phyloP scores from a whole-genome alignment of 2,797 vertebrate species.

The Selene dorsalis region DNA sequence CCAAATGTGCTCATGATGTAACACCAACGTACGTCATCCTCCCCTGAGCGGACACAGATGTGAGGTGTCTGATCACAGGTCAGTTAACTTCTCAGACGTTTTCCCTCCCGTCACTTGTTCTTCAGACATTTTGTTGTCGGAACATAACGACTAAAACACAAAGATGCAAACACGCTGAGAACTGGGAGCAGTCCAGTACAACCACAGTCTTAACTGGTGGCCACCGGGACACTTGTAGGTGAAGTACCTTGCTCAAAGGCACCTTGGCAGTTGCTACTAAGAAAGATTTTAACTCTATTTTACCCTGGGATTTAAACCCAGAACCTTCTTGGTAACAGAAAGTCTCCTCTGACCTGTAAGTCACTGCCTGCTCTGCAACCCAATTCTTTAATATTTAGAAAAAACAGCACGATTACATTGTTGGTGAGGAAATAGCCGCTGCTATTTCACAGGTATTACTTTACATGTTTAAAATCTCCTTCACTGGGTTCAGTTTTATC shows the following conservation, averaged over 20 bases:
- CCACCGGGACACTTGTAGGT: constrained; percentile 30
- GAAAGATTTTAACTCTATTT: constrained; percentile 9
- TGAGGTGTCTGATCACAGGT: constrained; percentile 40
- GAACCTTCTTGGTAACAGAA: constrained; percentile 19
- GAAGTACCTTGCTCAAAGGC: constrained; percentile 66
- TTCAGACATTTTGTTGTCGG: too few species aligned
- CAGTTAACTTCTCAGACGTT: constrained; percentile 16
- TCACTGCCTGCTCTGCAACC: constrained; percentile 9
- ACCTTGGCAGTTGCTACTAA: constrained; percentile 66
- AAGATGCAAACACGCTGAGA: constrained; percentile 4
- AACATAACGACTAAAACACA: background rate
- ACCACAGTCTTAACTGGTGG: constrained; percentile 28
- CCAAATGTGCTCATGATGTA: background rate
- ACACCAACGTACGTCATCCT: background rate
- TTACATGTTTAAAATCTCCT: background rate
- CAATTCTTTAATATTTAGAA: background rate
- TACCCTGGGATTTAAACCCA: constrained; percentile 9
- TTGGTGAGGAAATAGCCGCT: background rate
- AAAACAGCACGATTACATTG: background rate
- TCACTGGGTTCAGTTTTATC: background rate
- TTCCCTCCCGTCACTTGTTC: background rate
- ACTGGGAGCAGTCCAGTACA: constrained; percentile 27
- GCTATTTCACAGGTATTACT: background rate
- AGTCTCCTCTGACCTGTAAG: background rate
- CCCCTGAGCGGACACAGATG: constrained; percentile 7